Evolutionary conservation across 2,797 vertebrate genomes (phyloP).

Genomic region (Antennarius maculatus): DNA sequence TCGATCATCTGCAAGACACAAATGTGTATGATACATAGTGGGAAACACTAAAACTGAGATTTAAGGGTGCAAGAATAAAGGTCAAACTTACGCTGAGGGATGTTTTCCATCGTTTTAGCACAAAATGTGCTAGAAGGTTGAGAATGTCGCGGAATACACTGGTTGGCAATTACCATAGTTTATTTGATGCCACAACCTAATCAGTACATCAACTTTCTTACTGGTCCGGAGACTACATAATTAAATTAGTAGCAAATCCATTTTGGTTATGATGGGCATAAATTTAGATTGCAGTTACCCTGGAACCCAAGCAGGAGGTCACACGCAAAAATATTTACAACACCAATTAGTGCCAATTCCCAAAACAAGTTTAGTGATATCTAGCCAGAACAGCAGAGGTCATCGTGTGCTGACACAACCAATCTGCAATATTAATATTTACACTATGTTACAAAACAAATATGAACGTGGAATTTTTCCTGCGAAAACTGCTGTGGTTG

Average conservation of each 20-base stretch:
- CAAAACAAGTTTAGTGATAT: slow-evolving; percentile 38
- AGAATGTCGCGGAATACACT: slow-evolving; percentile 35
- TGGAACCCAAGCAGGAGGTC: slow-evolving; percentile 24
- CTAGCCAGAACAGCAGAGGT: slow-evolving; percentile 50
- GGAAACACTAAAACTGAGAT: slow-evolving; percentile 16
- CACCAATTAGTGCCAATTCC: slow-evolving; percentile 42
- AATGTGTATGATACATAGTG: slow-evolving; percentile 27
- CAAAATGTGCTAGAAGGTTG: slow-evolving; percentile 61
- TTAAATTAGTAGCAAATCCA: slow-evolving; percentile 5
- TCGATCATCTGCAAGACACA: slow-evolving; percentile 92
- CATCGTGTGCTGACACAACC: slow-evolving; percentile 4
- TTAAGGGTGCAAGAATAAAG: slow-evolving; percentile 48
- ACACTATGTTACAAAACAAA: neutral
- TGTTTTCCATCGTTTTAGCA: slow-evolving; percentile 67
- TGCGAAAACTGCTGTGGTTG: neutral
- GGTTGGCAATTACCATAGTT: neutral
- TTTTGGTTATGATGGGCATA: slow-evolving; percentile 77
- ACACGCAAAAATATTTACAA: slow-evolving; percentile 10
- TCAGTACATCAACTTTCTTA: slow-evolving; percentile 2
- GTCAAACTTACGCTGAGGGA: slow-evolving; percentile 73
- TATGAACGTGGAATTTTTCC: neutral
- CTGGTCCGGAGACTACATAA: slow-evolving; percentile 3
- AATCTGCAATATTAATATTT: neutral
- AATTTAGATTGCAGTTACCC: slow-evolving; percentile 62
- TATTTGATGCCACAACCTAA: slow-evolving; percentile 18